A percentile compares a stretch with the other conserved stretches of the same genome.
Evolutionary conservation across 1,140 invertebrate genomes (phyloP).

Genomic region (Dendrolimus punctatus): DNA sequence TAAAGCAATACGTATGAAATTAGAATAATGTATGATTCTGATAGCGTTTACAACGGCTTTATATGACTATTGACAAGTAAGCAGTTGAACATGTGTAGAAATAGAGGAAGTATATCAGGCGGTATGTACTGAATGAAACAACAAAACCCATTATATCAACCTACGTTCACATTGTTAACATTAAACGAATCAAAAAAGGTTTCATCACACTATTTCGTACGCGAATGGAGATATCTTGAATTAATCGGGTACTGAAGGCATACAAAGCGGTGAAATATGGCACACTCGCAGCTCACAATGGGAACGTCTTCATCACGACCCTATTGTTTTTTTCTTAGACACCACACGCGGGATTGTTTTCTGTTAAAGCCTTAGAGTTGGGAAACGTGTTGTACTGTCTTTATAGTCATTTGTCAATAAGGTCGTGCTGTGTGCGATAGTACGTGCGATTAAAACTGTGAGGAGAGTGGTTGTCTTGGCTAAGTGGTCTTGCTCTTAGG

Average conservation of each 20-base stretch:
- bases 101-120: too few relatives aligned
- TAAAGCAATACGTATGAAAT: too few relatives aligned
- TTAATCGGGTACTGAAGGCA: constrained; percentile 64
- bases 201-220: constrained; percentile 63
- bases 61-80: too few relatives aligned
- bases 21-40: too few relatives aligned
- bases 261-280: constrained; percentile 69
- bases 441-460: too few relatives aligned
- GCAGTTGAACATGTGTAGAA: too few relatives aligned
- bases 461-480: too few relatives aligned
- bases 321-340: constrained; percentile 61
- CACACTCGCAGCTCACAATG: constrained; percentile 64
- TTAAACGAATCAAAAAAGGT: constrained; percentile 48
- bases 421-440: constrained; percentile 7
- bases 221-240: constrained; percentile 69
- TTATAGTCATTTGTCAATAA: constrained; percentile 39
- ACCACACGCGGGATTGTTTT: constrained; percentile 62
- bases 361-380: constrained; percentile 43
- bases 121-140: constrained; percentile 8
- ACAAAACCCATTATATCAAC: constrained; percentile 15
- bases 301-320: constrained; percentile 67
- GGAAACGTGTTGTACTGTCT: constrained; percentile 51
- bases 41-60: too few relatives aligned
- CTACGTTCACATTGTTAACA: constrained; percentile 31
- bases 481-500: too few relatives aligned